A percentile compares a stretch with the other conserved stretches of the same genome.
phyloP scores from a whole-genome alignment of 2,888 invertebrate genomes.

The Dryocosmus kuriphilus region DNA sequence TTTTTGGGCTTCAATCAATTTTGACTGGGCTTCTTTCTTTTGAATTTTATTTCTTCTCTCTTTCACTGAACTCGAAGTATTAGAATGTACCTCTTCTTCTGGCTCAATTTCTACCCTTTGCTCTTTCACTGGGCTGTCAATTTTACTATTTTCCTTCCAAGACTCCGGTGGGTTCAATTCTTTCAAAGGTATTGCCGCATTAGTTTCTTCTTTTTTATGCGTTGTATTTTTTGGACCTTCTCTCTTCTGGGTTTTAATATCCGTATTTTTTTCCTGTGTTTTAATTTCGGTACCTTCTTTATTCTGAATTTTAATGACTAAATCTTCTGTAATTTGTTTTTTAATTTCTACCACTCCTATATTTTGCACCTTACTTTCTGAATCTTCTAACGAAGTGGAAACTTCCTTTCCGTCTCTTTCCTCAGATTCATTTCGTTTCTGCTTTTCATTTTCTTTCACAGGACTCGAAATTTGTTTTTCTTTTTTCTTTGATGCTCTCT shows the following conservation, averaged over 20 bases:
- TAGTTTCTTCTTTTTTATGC: neutral
- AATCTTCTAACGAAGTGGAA: neutral
- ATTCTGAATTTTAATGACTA: neutral
- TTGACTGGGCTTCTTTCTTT: slow-evolving; percentile 32
- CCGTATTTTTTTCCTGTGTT: neutral
- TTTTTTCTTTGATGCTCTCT: neutral
- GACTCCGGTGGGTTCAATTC: neutral
- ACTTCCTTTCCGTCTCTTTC: neutral
- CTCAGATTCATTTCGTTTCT: neutral
- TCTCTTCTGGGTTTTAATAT: neutral
- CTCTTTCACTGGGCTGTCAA: neutral
- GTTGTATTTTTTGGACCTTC: neutral
- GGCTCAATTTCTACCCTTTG: slow-evolving; percentile 2
- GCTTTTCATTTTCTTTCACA: neutral
- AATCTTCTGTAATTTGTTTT: neutral
- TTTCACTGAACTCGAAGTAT: neutral
- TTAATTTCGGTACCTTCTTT: neutral
- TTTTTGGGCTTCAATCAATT: slow-evolving; percentile 6
- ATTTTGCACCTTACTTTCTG: neutral
- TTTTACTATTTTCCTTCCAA: neutral
- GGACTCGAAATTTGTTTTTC: neutral
- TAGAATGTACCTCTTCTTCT: neutral
- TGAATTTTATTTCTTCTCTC: slow-evolving; percentile 40
- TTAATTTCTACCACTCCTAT: neutral
- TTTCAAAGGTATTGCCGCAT: neutral